These are phyloP conservation scores for Sebastes nivosus DNA, from an alignment of 2,797 vertebrate species.

Conservation along the genomic window DNA sequence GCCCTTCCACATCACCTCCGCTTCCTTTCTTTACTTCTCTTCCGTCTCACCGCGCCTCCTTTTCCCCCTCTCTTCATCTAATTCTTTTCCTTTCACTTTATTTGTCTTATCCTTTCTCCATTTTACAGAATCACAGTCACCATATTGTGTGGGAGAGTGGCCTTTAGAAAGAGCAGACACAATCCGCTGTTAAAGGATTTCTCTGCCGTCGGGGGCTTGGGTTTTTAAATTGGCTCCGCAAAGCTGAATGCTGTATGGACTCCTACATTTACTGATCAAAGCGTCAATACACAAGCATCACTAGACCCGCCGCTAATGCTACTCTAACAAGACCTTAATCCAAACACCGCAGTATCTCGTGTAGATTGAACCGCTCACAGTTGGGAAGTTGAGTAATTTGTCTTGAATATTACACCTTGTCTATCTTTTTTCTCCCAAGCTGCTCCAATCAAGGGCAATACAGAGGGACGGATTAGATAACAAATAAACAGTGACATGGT, in stretches of 20 bases:
- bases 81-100: conserved; percentile 9
- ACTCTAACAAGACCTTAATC: conserved; percentile 45
- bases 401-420: conserved; percentile 72
- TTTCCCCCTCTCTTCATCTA: background rate
- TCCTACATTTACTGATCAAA: conserved; percentile 52
- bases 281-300: conserved; percentile 42
- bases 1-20: conserved; percentile 34
- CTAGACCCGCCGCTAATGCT: conserved; percentile 12
- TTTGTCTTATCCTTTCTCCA: conserved; percentile 25
- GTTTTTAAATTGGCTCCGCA: conserved; percentile 42
- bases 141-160: conserved; percentile 11
- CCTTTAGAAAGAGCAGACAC: conserved; percentile 34
- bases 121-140: conserved; percentile 30
- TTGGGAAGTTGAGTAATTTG: conserved; percentile 65
- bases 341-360: conserved; percentile 29
- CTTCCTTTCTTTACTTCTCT: conserved; percentile 43
- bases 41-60: conserved; percentile 1
- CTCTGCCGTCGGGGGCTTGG: conserved; percentile 17
- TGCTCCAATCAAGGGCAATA: conserved; percentile 70
- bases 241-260: conserved; percentile 26
- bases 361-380: conserved; percentile 48
- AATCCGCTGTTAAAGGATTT: conserved; percentile 20
- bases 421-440: conserved; percentile 45
- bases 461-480: conserved; percentile 70
- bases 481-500: conserved; percentile 73